These are phyloP conservation scores for Aspidapion aeneum DNA, from an alignment of 2,888 invertebrate genomes.

Conservation along the genomic window DNA sequence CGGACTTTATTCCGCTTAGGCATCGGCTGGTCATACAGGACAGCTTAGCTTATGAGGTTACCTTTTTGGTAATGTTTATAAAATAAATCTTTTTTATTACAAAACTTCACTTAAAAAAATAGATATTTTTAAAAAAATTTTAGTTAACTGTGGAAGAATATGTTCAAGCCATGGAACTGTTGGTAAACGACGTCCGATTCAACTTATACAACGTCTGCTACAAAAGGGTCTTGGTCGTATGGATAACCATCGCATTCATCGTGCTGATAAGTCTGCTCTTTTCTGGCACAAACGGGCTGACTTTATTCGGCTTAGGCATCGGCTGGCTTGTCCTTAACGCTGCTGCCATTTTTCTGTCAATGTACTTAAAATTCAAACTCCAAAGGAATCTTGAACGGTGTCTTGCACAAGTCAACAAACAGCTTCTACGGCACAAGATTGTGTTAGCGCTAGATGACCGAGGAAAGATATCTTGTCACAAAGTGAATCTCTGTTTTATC, in stretches of 20 bases:
- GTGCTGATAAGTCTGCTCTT: constrained; percentile 81
- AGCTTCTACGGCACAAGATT: constrained; percentile 82
- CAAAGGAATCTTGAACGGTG: constrained; percentile 81
- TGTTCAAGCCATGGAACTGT: constrained; percentile 88
- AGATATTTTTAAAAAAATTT: no score
- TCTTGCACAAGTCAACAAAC: constrained; percentile 80
- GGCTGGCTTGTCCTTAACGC: constrained; percentile 90
- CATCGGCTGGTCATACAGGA: no score
- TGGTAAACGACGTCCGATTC: constrained; percentile 90
- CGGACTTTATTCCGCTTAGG: no score
- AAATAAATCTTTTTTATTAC: no score
- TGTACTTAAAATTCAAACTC: constrained; percentile 87
- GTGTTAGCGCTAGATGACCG: constrained; percentile 87
- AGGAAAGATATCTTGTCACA: constrained; percentile 93
- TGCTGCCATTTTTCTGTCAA: constrained; percentile 87
- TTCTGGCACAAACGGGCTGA: constrained; percentile 81
- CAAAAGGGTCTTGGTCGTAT: constrained; percentile 83
- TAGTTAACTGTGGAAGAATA: constrained; percentile 95
- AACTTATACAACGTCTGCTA: constrained; percentile 91
- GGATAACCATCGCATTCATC: constrained; percentile 85
- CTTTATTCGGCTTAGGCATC: constrained; percentile 83
- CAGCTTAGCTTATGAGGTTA: no score
- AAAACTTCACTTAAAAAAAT: no score
- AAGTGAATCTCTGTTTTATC: constrained; percentile 83
- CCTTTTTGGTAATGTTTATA: no score